Percentiles rank a stretch among this genome's conserved stretches.
Evolutionary conservation across 2,888 invertebrate species (phyloP).

Genomic region (Acronicta leporina): DNA sequence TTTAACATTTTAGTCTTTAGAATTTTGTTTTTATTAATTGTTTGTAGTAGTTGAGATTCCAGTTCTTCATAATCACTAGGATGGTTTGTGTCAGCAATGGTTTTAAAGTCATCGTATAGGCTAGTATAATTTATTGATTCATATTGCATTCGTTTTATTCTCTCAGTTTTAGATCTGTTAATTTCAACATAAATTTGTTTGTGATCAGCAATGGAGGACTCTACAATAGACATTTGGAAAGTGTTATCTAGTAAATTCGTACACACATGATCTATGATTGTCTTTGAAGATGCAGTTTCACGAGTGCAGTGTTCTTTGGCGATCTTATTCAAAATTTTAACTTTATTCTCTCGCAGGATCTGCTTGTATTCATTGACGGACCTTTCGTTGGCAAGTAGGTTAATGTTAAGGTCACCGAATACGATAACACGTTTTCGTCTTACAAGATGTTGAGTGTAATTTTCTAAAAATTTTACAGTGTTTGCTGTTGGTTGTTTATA

Average conservation of each 20-base stretch:
- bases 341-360: too few relatives aligned
- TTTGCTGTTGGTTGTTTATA: too few relatives aligned
- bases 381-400: too few relatives aligned
- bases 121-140: slow-evolving; percentile 2
- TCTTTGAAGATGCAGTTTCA: too few relatives aligned
- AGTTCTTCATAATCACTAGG: slow-evolving; percentile 2
- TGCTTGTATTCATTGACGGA: too few relatives aligned
- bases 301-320: too few relatives aligned
- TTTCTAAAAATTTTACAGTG: too few relatives aligned
- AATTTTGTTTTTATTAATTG: slow-evolving; percentile 2
- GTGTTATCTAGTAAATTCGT: slow-evolving; percentile 6
- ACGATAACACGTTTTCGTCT: too few relatives aligned
- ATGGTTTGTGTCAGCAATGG: not conserved
- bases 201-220: slow-evolving; percentile 10
- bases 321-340: too few relatives aligned
- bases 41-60: slow-evolving; percentile 1
- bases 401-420: too few relatives aligned
- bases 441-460: too few relatives aligned
- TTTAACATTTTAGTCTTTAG: slow-evolving; percentile 6
- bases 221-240: too few relatives aligned
- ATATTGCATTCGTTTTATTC: slow-evolving; percentile 1
- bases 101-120: not conserved
- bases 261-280: slow-evolving; percentile 9
- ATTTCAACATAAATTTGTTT: slow-evolving; percentile 10
- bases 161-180: slow-evolving; percentile 1